Evolutionary conservation across 2,888 invertebrate species (phyloP), one percentile per base, ranked within the genome.

Genomic region (Uloborus plumipes): DNA sequence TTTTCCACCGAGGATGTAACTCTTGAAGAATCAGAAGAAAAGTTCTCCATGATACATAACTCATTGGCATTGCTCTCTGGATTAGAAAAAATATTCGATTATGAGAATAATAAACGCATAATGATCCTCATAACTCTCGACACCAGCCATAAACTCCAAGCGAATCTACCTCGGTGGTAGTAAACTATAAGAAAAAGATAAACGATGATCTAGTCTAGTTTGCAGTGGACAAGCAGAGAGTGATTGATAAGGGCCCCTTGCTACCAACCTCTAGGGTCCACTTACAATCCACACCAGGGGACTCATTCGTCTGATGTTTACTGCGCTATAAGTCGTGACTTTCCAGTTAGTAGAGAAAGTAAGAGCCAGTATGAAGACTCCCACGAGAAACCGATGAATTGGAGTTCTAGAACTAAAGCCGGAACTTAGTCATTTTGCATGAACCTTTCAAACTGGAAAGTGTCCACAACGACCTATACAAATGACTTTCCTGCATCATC

Each of bases 231-330:
- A 74, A 74, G 74, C 58, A 55, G 65, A 61, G 47, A 50, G 74
- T 74, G 65, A 65, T 65, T 55, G 65, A 65, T 65, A 22, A 65
- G 47, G 64, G 47, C 74, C 65, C 47, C 62, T 14, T 64, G 39
- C 74, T 65, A 65, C 55, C 18, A 65, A 39, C 65, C 74, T 53
- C 74, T 55, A 9, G 74, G 65, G 74, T 53, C 74, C 74, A 74
- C 74, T 74, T 65, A 65, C 65, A 65, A 55, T 65, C 64, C 74
- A 74, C 39, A 51, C 65, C 74, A 55, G 15, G 74, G 74, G 74
- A 58, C 74, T 65, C 65, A 74, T 74, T 76, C 69, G 39, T 76
- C 61, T 67, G 47, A 61, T 75, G 65, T 75, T 75, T 65, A 75
- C 65, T 75, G 74, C 66, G 58, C 58, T 66, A 26, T 49, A 75